Conservation (phyloP, 2,888 invertebrate species). For the Tachina lurida region DNA sequence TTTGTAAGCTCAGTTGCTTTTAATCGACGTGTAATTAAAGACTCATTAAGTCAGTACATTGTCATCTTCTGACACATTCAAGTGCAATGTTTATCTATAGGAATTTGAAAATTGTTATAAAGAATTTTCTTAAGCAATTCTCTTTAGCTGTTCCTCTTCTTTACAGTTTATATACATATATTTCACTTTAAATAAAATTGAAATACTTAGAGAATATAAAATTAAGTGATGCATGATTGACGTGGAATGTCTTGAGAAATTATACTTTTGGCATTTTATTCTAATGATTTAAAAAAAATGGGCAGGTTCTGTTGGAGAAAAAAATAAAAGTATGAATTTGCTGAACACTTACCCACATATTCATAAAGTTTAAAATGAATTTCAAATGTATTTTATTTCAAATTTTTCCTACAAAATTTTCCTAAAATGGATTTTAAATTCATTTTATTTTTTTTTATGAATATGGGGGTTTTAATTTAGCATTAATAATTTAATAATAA, state of each 20-base stretch:
- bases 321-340: too few species aligned
- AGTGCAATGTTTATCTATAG: slow-evolving; percentile 59
- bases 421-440: too few species aligned
- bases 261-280: slow-evolving; percentile 43
- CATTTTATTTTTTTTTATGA: too few species aligned
- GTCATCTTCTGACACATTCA: slow-evolving; percentile 70
- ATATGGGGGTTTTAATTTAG: too few species aligned
- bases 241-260: slow-evolving; percentile 40
- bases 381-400: too few species aligned
- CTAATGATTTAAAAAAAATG: background rate
- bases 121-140: slow-evolving; percentile 62
- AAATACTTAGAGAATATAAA: slow-evolving; percentile 31
- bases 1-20: slow-evolving; percentile 47
- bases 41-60: slow-evolving; percentile 73
- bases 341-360: too few species aligned
- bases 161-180: slow-evolving; percentile 22
- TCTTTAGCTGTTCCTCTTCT: slow-evolving; percentile 4
- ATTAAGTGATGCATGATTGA: slow-evolving; percentile 46
- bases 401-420: too few species aligned
- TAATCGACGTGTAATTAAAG: slow-evolving; percentile 77
- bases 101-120: slow-evolving; percentile 61
- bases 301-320: too few species aligned
- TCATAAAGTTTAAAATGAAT: too few species aligned
- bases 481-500: too few species aligned
- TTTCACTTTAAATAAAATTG: slow-evolving; percentile 48